Evolutionary conservation across 2,888 invertebrate genomes (phyloP), one percentile per base, ranked within the genome.

Genomic region (Pristionchus entomophagus): DNA sequence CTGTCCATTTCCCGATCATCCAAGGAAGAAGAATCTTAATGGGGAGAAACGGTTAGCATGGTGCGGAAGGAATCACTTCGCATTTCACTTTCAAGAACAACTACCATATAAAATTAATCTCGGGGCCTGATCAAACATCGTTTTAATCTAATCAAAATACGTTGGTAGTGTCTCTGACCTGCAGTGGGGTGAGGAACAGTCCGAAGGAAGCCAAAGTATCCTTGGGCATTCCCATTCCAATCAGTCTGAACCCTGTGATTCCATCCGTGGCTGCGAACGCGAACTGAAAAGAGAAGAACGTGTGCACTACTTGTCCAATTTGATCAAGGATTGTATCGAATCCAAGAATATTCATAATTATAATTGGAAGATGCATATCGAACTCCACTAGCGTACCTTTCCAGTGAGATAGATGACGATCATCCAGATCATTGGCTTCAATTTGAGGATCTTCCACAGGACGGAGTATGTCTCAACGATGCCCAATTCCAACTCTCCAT

Each of bases 181-280:
- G 98, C 73, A 99, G 95, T 19, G 99, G 98, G 81, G 97, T 96
- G 94, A 99, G 95, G 22, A 98, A 98, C 56, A 99, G 96, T 0
- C 97, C 97, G 93, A 99, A 95, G 86, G 99, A 94, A 0, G 98
- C 99, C 86, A 99, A 94, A 91, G 96, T 96, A 94, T 99, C 99
- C 93, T 97, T 97, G 0, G 98, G 97, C 81, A 99, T 96, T 22
- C 99, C 99, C 41, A 96, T 96, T 94, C 98, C 99, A 0, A 99
- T 96, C 81, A 99, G 95, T 94, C 99, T 99, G 87, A 99, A 95
- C 2, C 97, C 96, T 32, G 98, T 97, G 0, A 99, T 97, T 35
- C 97, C 96, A 95, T 99, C 99, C 87, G 97, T 96, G 0, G 98
- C 97, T 59, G 97, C 96, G 94, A 99, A 99, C 4, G 97, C 97